A percentile compares a stretch with the other conserved stretches of the same genome.
Evolutionary conservation across 2,797 vertebrate species (phyloP).

Genomic region (Onychomys torridus): DNA sequence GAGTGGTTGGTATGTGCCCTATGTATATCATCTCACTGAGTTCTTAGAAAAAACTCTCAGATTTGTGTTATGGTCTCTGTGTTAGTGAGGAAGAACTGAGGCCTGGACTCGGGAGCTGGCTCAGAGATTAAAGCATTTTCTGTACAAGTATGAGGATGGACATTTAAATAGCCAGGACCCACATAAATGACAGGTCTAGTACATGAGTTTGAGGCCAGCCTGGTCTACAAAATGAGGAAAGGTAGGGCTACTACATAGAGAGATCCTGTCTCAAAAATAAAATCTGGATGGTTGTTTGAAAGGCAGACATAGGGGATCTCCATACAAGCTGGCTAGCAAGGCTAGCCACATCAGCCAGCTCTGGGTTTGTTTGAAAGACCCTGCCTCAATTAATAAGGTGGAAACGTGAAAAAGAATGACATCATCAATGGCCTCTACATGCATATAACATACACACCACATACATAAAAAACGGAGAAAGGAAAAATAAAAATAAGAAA

Average conservation of each 20-base stretch:
- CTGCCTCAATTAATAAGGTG: background rate
- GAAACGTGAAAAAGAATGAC: background rate
- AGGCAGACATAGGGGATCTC: too few species aligned
- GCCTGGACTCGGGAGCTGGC: background rate
- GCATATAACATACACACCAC: background rate
- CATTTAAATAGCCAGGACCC: too few species aligned
- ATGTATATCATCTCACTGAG: background rate
- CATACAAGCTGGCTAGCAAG: background rate
- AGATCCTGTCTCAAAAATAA: background rate
- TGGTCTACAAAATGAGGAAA: background rate
- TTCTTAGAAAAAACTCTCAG: slow-evolving; percentile 18
- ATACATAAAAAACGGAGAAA: background rate
- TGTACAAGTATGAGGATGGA: too few species aligned
- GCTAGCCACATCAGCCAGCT: background rate
- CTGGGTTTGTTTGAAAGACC: background rate
- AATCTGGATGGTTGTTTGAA: background rate
- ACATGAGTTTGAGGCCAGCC: background rate
- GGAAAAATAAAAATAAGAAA: background rate
- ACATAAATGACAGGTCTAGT: background rate
- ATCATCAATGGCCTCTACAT: background rate
- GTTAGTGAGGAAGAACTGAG: slow-evolving; percentile 6
- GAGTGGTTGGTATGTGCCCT: background rate
- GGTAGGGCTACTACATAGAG: background rate
- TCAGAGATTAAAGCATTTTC: background rate
- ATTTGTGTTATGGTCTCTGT: background rate